A percentile compares a stretch with the other conserved stretches of the same genome.
Evolutionary conservation across 2,113 vertebrate genomes (phyloP).

Genomic region (Anhinga rufa): DNA sequence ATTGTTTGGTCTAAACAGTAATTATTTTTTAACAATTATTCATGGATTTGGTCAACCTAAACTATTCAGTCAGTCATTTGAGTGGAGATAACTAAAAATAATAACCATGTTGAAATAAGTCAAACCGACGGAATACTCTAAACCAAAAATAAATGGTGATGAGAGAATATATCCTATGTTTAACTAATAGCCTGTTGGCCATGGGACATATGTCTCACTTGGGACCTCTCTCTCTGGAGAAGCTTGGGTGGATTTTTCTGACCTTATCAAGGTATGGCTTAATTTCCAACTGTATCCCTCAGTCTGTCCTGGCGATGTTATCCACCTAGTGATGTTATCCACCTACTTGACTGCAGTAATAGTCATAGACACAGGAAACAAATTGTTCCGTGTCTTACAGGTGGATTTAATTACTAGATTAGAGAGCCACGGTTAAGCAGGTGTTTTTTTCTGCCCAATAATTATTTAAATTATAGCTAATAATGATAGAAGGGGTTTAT

Average conservation of each 20-base stretch:
- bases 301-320: neutral
- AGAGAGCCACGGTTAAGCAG: neutral
- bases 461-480: conserved; percentile 10
- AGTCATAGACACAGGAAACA: neutral
- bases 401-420: neutral
- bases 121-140: neutral
- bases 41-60: neutral
- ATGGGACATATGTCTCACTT: neutral
- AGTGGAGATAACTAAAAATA: neutral
- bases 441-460: neutral
- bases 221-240: neutral
- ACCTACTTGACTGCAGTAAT: neutral
- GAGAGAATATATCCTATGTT: neutral
- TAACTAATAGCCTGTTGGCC: neutral
- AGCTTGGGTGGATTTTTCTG: neutral
- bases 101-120: neutral
- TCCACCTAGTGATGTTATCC: neutral
- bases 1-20: neutral
- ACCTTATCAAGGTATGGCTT: neutral
- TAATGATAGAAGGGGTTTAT: neutral
- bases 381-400: neutral
- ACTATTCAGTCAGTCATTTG: neutral
- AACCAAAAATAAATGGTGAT: neutral
- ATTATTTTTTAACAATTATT: neutral
- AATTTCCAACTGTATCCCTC: neutral